Conservation (phyloP, 1,140 invertebrate genomes). For the Hylaeus volcanicus region DNA sequence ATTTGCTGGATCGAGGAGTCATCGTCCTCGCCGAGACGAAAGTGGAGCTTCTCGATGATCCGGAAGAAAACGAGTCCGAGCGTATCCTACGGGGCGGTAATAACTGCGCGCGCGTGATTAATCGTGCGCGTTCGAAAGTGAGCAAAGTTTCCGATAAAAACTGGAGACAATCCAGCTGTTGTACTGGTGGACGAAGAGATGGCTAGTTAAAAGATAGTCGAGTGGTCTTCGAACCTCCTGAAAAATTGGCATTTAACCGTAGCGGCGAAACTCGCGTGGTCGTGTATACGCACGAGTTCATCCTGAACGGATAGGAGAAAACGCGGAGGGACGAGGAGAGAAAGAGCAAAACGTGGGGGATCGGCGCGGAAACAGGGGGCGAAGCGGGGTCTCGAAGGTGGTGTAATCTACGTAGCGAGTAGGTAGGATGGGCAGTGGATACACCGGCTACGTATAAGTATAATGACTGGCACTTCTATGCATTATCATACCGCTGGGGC, state of each 20-base stretch:
- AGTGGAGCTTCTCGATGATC: not conserved
- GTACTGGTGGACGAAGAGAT: too few species aligned
- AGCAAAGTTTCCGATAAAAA: too few species aligned
- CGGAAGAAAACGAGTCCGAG: not conserved
- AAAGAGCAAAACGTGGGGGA: not conserved
- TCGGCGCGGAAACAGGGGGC: constrained; percentile 1
- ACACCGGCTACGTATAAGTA: constrained; percentile 68
- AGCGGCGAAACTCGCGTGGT: constrained; percentile 37
- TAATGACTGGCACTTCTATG: constrained; percentile 80
- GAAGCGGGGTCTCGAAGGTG: constrained; percentile 45
- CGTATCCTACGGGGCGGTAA: too few species aligned
- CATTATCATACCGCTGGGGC: constrained; percentile 77
- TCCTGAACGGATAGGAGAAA: constrained; percentile 19
- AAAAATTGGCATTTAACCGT: too few species aligned
- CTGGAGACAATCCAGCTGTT: too few species aligned
- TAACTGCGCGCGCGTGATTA: too few species aligned
- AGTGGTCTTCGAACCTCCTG: too few species aligned
- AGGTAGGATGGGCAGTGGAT: constrained; percentile 64
- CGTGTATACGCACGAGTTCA: constrained; percentile 30
- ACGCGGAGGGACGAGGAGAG: constrained; percentile 12
- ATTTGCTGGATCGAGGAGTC: constrained; percentile 43
- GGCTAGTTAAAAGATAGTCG: too few species aligned
- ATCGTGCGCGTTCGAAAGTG: too few species aligned
- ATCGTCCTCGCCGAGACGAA: constrained; percentile 13
- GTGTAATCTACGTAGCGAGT: constrained; percentile 70